Percentiles rank a stretch among this genome's conserved stretches.
Conservation (phyloP, 2,888 invertebrate species). For the Anthrax anthrax region DNA sequence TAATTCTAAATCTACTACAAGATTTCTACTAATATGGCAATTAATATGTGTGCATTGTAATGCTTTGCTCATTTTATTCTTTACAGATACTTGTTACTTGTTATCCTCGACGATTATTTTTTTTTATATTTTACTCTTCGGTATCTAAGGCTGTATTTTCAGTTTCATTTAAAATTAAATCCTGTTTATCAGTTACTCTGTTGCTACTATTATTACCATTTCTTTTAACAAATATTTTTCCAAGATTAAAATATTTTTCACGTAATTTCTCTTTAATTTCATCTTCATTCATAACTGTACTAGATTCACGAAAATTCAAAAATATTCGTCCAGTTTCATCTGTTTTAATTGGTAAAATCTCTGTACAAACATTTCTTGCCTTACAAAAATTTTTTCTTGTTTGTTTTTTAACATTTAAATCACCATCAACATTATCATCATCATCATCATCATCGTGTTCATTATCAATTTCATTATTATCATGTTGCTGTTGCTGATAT, state of each 20-base stretch:
- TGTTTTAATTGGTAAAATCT: slow-evolving; percentile 33
- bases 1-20: no score
- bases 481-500: no score
- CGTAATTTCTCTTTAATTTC: slow-evolving; percentile 31
- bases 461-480: not conserved
- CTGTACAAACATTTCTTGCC: slow-evolving; percentile 33
- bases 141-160: slow-evolving; percentile 1
- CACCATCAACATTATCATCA: slow-evolving; percentile 24
- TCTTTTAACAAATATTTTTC: slow-evolving; percentile 26
- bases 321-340: slow-evolving; percentile 33
- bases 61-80: no score
- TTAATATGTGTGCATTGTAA: no score
- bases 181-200: not conserved
- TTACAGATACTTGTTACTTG: no score
- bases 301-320: slow-evolving; percentile 32
- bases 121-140: not conserved
- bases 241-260: slow-evolving; percentile 30
- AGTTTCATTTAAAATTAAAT: not conserved
- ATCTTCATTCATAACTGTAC: slow-evolving; percentile 33
- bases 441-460: slow-evolving; percentile 1
- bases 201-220: slow-evolving; percentile 24
- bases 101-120: no score
- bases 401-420: no score
- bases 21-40: no score
- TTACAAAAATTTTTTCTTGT: no score